These are phyloP conservation scores for Camponotus fellah DNA, from an alignment of 2,888 invertebrate genomes.

Conservation along the genomic window DNA sequence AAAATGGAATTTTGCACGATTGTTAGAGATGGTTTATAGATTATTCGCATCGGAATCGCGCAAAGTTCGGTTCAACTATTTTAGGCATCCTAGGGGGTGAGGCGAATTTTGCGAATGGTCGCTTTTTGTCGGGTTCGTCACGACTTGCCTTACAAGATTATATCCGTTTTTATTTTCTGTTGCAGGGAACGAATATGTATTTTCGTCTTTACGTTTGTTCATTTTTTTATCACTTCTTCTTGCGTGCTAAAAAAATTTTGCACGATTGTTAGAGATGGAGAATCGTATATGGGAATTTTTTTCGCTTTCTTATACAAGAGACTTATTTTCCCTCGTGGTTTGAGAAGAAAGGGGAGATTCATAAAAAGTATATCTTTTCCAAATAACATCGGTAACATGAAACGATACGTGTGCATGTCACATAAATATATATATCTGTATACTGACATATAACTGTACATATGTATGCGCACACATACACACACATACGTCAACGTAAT, in stretches of 20 bases:
- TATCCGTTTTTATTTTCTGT: too few relatives aligned
- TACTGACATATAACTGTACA: not conserved
- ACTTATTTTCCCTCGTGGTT: not conserved
- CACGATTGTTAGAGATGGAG: not conserved
- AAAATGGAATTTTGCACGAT: too few relatives aligned
- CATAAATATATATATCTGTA: not conserved
- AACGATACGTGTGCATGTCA: conserved; percentile 1
- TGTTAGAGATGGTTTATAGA: too few relatives aligned
- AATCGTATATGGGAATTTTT: not conserved
- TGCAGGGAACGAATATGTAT: too few relatives aligned
- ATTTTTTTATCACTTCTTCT: too few relatives aligned
- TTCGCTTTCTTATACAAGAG: not conserved
- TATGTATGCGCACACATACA: not conserved
- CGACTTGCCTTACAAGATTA: too few relatives aligned
- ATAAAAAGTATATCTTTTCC: not conserved
- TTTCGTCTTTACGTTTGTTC: too few relatives aligned
- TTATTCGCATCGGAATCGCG: not conserved
- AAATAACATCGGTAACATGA: conserved; percentile 15
- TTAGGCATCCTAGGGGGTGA: not conserved
- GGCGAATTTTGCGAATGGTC: not conserved
- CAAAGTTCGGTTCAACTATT: not conserved
- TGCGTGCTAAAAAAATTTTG: not conserved
- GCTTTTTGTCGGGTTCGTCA: not conserved
- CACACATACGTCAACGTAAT: conserved; percentile 4
- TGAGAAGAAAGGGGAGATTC: not conserved